Evolutionary conservation across 1,140 invertebrate genomes (phyloP).

Genomic region (Tetranychus cinnabarinus): DNA sequence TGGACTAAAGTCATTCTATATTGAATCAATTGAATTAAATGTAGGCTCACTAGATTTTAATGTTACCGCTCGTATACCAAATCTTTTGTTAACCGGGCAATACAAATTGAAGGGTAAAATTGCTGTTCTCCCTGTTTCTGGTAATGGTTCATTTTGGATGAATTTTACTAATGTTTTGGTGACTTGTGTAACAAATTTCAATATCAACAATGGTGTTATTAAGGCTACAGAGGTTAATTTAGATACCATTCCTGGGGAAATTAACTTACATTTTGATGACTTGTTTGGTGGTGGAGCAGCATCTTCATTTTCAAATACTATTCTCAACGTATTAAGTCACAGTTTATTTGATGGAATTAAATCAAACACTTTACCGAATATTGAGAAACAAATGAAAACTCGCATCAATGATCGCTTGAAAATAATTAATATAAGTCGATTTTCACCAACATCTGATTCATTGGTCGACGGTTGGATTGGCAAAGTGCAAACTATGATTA

Average conservation of each 20-base stretch:
- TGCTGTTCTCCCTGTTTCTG: slow-evolving; percentile 8
- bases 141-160: slow-evolving; percentile 14
- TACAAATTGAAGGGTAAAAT: slow-evolving; percentile 11
- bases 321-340: slow-evolving; percentile 10
- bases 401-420: slow-evolving; percentile 9
- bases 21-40: slow-evolving; percentile 8
- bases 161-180: slow-evolving; percentile 9
- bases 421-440: neutral
- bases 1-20: slow-evolving; percentile 7
- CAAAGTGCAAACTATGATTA: neutral
- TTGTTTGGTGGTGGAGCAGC: slow-evolving; percentile 9
- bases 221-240: slow-evolving; percentile 4
- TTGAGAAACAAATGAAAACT: slow-evolving; percentile 3
- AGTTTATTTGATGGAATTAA: slow-evolving; percentile 12
- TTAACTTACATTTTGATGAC: slow-evolving; percentile 12
- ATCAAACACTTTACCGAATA: slow-evolving; percentile 3
- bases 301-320: slow-evolving; percentile 6
- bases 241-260: slow-evolving; percentile 1
- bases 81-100: slow-evolving; percentile 8
- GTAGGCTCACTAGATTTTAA: slow-evolving; percentile 8
- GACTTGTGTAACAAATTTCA: neutral
- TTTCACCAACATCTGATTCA: neutral
- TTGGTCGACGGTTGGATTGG: slow-evolving; percentile 11
- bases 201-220: neutral
- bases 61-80: slow-evolving; percentile 6